Conservation (phyloP, 2,113 vertebrate genomes). For the Leucopsar rothschildi region DNA sequence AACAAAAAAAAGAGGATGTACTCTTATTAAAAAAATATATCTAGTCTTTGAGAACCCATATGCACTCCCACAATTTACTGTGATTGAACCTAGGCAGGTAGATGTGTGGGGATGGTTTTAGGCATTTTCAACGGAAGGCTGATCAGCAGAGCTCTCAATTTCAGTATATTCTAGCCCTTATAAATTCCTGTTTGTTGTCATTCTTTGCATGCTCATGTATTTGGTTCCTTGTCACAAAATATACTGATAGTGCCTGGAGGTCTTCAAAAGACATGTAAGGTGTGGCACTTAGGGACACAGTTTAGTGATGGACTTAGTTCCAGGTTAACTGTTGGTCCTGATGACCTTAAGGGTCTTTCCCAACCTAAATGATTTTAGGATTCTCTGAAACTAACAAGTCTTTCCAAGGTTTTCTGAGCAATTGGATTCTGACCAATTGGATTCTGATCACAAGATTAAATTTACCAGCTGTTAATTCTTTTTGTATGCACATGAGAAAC, state of each 20-base stretch:
- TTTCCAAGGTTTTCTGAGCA: neutral
- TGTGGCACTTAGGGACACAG: neutral
- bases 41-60: neutral
- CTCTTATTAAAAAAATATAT: neutral
- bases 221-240: neutral
- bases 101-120: neutral
- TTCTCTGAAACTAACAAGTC: neutral
- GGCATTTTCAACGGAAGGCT: neutral
- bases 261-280: neutral
- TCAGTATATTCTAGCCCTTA: neutral
- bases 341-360: neutral
- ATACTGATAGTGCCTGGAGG: neutral
- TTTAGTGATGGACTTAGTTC: neutral
- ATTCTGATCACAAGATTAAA: neutral
- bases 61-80: neutral
- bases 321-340: neutral
- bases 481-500: neutral
- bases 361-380: neutral
- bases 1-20: too few relatives aligned
- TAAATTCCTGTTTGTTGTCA: accelerated
- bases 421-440: neutral
- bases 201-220: neutral
- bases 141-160: neutral
- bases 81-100: neutral
- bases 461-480: slow-evolving; percentile 15